Percentiles rank a stretch among this genome's conserved stretches.
phyloP scores from a whole-genome alignment of 2,797 vertebrate genomes.

The Pogoniulus pusillus region DNA sequence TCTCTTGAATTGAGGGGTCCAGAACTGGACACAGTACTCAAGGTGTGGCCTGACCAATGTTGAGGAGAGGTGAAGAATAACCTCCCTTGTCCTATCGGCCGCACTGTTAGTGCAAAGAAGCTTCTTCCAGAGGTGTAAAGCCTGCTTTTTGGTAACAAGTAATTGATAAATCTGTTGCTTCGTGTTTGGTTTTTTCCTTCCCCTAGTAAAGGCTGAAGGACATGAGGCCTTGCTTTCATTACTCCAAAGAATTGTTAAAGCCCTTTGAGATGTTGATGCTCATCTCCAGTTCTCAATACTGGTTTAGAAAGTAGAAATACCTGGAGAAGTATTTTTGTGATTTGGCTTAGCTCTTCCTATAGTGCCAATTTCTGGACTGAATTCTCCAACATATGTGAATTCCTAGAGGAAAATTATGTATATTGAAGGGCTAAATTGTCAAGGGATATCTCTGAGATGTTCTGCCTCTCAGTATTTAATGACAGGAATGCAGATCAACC shows the following conservation, averaged over 20 bases:
- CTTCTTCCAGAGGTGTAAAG: rapidly evolving
- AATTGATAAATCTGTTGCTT: not conserved
- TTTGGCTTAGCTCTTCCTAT: not conserved
- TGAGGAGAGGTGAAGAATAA: no score
- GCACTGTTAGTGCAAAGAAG: no score
- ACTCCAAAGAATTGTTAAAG: not conserved
- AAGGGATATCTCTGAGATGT: not conserved
- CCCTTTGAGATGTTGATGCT: not conserved
- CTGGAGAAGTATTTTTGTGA: not conserved
- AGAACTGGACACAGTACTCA: no score
- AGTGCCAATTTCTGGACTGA: not conserved
- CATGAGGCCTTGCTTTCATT: not conserved
- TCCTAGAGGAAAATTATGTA: not conserved
- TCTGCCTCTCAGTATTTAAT: not conserved
- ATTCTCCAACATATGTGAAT: not conserved
- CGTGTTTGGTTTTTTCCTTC: not conserved
- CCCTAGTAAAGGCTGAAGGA: not conserved
- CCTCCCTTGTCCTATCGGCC: no score
- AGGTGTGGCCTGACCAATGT: no score
- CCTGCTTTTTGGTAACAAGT: not conserved
- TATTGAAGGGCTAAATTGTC: not conserved
- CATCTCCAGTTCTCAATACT: not conserved
- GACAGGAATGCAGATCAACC: not conserved
- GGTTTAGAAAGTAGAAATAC: not conserved
- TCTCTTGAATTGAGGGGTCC: no score